phyloP scores from a whole-genome alignment of 1,140 invertebrate genomes.

The Holcopasites calliopsidis region DNA sequence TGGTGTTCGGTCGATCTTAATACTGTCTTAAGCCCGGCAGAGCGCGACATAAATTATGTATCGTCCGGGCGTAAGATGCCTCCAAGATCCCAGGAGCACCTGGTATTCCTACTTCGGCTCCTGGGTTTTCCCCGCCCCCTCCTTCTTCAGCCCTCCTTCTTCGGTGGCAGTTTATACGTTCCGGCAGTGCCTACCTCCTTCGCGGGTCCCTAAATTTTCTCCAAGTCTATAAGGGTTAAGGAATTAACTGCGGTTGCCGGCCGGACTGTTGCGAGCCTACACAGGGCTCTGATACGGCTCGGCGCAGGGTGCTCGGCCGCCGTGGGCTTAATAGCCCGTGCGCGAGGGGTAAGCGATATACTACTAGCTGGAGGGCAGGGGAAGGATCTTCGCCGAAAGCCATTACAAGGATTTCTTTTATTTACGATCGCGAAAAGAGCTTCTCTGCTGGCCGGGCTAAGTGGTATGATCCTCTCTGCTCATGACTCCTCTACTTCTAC shows the following conservation, averaged over 20 bases:
- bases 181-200: slow-evolving; percentile 25
- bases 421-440: slow-evolving; percentile 76
- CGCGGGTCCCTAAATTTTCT: slow-evolving; percentile 75
- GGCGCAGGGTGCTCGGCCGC: slow-evolving; percentile 42
- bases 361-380: slow-evolving; percentile 8
- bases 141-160: slow-evolving; percentile 51
- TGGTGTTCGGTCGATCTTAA: slow-evolving; percentile 76
- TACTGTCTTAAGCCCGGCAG: slow-evolving; percentile 78
- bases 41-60: slow-evolving; percentile 80
- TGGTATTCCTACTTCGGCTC: slow-evolving; percentile 74
- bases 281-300: slow-evolving; percentile 52
- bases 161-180: slow-evolving; percentile 50
- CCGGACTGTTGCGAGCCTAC: slow-evolving; percentile 56
- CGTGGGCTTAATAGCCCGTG: slow-evolving; percentile 70
- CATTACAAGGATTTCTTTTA: slow-evolving; percentile 80
- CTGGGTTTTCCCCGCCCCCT: slow-evolving; percentile 53
- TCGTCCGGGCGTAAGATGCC: slow-evolving; percentile 79
- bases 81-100: slow-evolving; percentile 78
- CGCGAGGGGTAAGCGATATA: slow-evolving; percentile 47
- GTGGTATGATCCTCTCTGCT: slow-evolving; percentile 70
- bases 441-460: slow-evolving; percentile 61
- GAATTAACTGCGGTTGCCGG: slow-evolving; percentile 72
- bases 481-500: slow-evolving; percentile 63
- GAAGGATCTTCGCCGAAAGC: slow-evolving; percentile 67
- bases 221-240: slow-evolving; percentile 78